Evolutionary conservation across 1,140 invertebrate genomes (phyloP), one percentile per base, ranked within the genome.

Genomic region (Scaptomyza graminum): DNA sequence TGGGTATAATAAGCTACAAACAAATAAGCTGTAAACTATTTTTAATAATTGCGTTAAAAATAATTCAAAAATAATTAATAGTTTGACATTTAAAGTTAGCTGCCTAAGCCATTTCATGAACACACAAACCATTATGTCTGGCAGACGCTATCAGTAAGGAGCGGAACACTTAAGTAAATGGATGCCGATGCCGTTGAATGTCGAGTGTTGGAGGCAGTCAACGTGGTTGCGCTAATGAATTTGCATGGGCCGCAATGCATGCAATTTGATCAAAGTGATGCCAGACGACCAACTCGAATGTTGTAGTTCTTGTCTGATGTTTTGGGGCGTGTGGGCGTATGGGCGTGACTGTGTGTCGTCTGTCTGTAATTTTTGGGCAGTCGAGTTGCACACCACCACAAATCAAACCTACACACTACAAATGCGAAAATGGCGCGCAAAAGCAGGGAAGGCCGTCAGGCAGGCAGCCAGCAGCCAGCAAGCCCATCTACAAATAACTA

Each of bases 321-420:
- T 34, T 41, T n/a, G 37, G 37, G n/a, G n/a, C n/a, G n/a, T n/a
- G n/a, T n/a, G n/a, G 5, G 37, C 37, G 4, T 47, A 15, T 54
- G 22, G 16, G 49, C 11, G 15, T 34, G 25, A 11, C 15, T 37
- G 49, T 25, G 18, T 31, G 6, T 9, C 43, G 6, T 9, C 43
- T 68, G 46, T 25, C 49, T 34, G 34, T 22, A 16, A 34, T 3
- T 28, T 37, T 3, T 28, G 15, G 12, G 12, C 2, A 2, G 47
- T 28, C 11, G 16, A 25, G 16, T 34, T 41, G 52, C 52, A 55
- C 37, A 22, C 7, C 56, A 57, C 76, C 59, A 65, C 74, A 71
- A 85, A 78, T 87, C 82, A 87, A 75, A 78, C 82, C 82, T 56
- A 70, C 81, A 65, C 76, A 76, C 63, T 80, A 74, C 80, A 84